Conservation (phyloP, 2,888 invertebrate species). For the Chironomus tentans region DNA sequence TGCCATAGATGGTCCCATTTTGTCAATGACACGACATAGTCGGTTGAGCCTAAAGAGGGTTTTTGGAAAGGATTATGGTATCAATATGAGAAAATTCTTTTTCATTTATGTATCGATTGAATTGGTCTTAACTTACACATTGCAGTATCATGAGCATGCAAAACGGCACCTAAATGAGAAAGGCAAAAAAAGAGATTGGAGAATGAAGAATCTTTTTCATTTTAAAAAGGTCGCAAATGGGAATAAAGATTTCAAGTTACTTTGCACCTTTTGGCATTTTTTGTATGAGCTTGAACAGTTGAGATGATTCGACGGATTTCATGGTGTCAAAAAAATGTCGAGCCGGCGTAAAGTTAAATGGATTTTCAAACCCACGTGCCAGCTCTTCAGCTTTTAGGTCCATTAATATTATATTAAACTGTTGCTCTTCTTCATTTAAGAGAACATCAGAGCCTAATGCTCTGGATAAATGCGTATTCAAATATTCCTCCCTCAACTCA, state of each 20-base stretch:
- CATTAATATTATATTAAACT: conserved; percentile 41
- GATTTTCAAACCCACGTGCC: conserved; percentile 46
- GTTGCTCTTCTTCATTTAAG: conserved; percentile 45
- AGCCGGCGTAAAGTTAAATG: conserved; percentile 52
- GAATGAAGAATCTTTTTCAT: neutral
- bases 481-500: conserved; percentile 41
- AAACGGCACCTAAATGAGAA: conserved; percentile 40
- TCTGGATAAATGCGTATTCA: conserved; percentile 43
- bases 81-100: neutral
- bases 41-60: conserved; percentile 40
- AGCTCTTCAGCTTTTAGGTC: conserved; percentile 47
- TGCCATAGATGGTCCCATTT: conserved; percentile 52
- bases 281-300: conserved; percentile 56
- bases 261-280: conserved; percentile 60
- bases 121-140: conserved; percentile 37
- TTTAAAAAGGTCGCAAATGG: neutral
- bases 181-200: neutral
- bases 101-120: neutral
- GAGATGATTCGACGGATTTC: conserved; percentile 49
- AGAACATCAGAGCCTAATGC: conserved; percentile 47
- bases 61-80: neutral
- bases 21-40: conserved; percentile 55
- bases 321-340: conserved; percentile 56
- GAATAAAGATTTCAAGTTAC: too few species aligned
- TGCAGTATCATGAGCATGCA: conserved; percentile 62